Conservation (phyloP, 2,888 invertebrate genomes). For the Muscina levida region DNA sequence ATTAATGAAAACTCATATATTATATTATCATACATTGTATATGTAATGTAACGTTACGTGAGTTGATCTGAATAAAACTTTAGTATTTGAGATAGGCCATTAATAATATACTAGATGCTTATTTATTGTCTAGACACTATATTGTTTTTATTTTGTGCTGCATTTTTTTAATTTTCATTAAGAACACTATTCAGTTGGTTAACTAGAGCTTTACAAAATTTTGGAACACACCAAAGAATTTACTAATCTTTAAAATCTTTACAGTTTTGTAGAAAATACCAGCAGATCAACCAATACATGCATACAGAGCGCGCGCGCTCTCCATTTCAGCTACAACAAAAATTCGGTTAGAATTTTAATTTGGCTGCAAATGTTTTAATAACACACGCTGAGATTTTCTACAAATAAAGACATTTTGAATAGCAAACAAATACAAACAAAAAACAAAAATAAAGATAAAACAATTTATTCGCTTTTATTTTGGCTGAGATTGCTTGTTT, state of each 20-base stretch:
- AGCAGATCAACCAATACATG: neutral
- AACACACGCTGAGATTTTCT: conserved; percentile 55
- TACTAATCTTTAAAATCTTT: too few species aligned
- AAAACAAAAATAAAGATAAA: too few species aligned
- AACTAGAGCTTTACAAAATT: conserved; percentile 62
- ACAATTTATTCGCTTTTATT: conserved; percentile 51
- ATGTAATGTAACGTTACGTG: too few species aligned
- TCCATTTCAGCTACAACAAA: conserved; percentile 24
- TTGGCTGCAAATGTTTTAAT: conserved; percentile 62
- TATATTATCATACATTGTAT: too few species aligned
- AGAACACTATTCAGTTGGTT: conserved; percentile 40
- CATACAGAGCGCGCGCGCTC: conserved; percentile 2
- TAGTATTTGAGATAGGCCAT: too few species aligned
- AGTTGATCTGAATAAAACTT: too few species aligned
- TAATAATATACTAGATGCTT: too few species aligned
- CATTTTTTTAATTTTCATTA: neutral
- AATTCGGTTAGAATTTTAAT: conserved; percentile 64
- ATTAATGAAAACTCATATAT: too few species aligned
- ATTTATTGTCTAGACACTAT: too few species aligned
- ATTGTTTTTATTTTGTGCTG: too few species aligned
- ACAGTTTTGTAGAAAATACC: conserved; percentile 25
- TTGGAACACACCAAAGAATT: too few species aligned
- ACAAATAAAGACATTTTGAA: conserved; percentile 60
- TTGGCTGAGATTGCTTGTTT: conserved; percentile 7
- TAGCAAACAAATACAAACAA: too few species aligned